Conservation (phyloP, 1,140 invertebrate genomes). For the Babylonia areolata region DNA sequence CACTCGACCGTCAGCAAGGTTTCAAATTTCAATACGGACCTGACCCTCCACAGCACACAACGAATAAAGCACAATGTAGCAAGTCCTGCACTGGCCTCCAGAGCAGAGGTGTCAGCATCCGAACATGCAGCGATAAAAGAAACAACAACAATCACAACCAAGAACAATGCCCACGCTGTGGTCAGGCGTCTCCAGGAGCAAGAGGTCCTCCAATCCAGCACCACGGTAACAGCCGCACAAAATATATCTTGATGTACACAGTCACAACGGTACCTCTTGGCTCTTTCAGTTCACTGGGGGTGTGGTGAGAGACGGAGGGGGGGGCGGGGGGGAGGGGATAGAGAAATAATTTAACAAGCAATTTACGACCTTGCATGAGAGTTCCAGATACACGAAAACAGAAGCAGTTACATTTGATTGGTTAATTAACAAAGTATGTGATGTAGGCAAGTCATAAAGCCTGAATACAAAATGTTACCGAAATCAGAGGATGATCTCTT, state of each 20-base stretch:
- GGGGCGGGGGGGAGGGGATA: too few relatives aligned
- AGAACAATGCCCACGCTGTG: background rate
- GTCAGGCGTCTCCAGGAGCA: background rate
- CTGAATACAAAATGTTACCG: background rate
- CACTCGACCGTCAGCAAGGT: background rate
- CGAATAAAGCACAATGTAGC: background rate
- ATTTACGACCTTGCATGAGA: background rate
- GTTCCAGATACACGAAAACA: background rate
- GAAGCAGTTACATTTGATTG: background rate
- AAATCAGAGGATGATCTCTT: background rate
- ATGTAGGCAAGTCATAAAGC: background rate
- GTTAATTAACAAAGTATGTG: background rate
- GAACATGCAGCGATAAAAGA: background rate
- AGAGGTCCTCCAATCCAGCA: background rate
- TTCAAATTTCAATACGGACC: background rate
- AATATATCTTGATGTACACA: background rate
- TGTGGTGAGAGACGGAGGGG: background rate
- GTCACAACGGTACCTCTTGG: background rate
- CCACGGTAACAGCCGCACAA: background rate
- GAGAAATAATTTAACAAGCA: slow-evolving; percentile 7
- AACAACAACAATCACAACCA: background rate
- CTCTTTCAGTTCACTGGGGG: background rate
- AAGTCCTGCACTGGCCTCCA: too few relatives aligned
- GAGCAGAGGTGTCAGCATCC: background rate
- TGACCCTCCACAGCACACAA: background rate